Base-by-base conservation (phyloP, 2,113 vertebrate genomes). In the Atrichornis clamosus region DNA sequence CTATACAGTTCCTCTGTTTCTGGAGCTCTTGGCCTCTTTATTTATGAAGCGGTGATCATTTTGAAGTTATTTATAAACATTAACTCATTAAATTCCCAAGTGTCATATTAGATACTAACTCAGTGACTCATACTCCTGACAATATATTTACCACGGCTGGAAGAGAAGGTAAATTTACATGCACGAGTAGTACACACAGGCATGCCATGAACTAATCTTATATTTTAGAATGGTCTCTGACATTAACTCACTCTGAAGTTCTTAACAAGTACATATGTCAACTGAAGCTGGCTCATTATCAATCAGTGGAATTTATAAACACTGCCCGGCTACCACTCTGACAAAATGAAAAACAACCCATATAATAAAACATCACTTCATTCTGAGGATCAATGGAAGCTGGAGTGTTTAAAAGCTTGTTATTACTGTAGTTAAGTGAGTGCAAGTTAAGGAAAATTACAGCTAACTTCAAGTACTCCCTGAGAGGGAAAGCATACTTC, bases 61-160 rank as follows among this genome's bases (percentile, higher is more conserved):
- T 69, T 87, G 37, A 88, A 93, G 91, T 94, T 98, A 98, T 98
- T 97, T 97, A 98, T 98, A 98, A 95, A 69, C 60, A 89, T 91
- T 96, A 98, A 96, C 96, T 98, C 93, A 96, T 94, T 92, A 82
- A 76, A 70, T 85, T 97, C 95, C 90, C 65, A 65, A 85, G 80
- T 65, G 80, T 97, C 91, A 63, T 80, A 64, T 27, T 92, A 95
- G 84, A 95, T 94, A 52, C 84, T 89, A 76, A 58, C 84, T 41
- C 58, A 79, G 74, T 80, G 94, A 95, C 83, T 98, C 97, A 97
- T 70, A 92, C 52, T 85, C 80, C 97, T 97, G 96, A 96, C 92
- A 97, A 96, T 94, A 58, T 87, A 79, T 87, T 87, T 95, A 94
- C 58, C 95, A 69, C 2, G 63, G 72, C 78, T 90, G 44, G 68